Evolutionary conservation across 37 sponge, comb jelly and placozoan species (phyloP).

Genomic region (Oscarella lobularis): DNA sequence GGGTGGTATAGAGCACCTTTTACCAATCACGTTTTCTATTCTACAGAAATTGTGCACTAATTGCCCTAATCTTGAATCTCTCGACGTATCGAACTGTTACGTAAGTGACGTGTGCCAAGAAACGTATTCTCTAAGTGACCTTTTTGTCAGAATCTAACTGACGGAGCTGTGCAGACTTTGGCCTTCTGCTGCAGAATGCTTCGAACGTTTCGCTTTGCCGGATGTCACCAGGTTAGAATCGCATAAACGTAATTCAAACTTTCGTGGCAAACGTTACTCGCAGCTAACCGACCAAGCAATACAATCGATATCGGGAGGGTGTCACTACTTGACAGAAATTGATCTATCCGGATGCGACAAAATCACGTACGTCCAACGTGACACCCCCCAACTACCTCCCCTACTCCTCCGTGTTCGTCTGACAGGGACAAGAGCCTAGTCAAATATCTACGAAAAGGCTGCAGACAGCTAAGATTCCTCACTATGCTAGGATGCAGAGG

Average conservation of each 20-base stretch:
- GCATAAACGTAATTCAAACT: neutral
- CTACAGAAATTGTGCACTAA: slow-evolving; percentile 45
- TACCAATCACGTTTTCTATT: neutral
- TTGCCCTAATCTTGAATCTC: slow-evolving; percentile 29
- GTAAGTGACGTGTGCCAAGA: too few relatives aligned
- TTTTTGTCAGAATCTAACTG: slow-evolving; percentile 31
- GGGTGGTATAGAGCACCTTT: neutral
- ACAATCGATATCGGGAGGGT: slow-evolving; percentile 62
- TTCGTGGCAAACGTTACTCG: neutral
- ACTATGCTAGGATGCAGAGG: slow-evolving; percentile 39
- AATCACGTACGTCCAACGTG: slow-evolving; percentile 8
- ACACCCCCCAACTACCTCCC: slow-evolving; percentile 1
- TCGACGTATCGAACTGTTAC: slow-evolving; percentile 76
- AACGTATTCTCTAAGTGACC: too few relatives aligned
- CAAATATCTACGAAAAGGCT: slow-evolving; percentile 24
- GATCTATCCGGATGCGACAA: slow-evolving; percentile 24
- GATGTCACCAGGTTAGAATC: slow-evolving; percentile 31
- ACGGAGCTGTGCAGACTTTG: slow-evolving; percentile 31
- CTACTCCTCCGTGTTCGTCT: too few relatives aligned
- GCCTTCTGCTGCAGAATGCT: slow-evolving; percentile 63
- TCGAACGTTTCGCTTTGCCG: slow-evolving; percentile 21
- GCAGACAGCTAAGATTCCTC: slow-evolving; percentile 37
- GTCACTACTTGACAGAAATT: slow-evolving; percentile 39
- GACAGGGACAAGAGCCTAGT: slow-evolving; percentile 65
- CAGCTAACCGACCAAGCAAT: slow-evolving; percentile 68